Evolutionary conservation across 2,797 vertebrate genomes (phyloP).

Genomic region (Dryobates pubescens): DNA sequence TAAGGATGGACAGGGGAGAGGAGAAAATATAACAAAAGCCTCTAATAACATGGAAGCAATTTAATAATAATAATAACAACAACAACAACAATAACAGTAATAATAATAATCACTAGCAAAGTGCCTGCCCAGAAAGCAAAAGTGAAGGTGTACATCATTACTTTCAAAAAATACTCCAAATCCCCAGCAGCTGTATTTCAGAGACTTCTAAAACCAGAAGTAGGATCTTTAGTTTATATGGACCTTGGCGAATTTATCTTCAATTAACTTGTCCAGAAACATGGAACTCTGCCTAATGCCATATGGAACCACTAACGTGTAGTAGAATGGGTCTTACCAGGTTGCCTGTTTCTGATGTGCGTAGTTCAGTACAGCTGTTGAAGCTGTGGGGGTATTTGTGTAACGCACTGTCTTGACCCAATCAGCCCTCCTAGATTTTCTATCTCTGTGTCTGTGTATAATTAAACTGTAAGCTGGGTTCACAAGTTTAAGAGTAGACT

Average conservation of each 20-base stretch:
- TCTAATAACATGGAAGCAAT: too few species aligned
- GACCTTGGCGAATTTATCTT: not conserved
- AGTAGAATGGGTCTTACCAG: not conserved
- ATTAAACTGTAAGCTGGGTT: not conserved
- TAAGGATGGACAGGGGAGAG: too few species aligned
- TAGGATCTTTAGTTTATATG: not conserved
- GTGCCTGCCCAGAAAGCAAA: too few species aligned
- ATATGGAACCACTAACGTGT: fast-evolving
- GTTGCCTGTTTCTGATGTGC: fast-evolving
- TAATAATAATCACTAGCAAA: too few species aligned
- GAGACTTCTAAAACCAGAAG: not conserved
- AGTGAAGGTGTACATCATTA: not conserved
- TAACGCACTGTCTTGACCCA: not conserved
- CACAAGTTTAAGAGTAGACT: not conserved
- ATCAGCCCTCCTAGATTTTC: not conserved
- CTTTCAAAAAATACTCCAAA: not conserved
- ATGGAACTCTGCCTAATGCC: not conserved
- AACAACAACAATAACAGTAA: too few species aligned
- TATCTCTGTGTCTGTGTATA: not conserved
- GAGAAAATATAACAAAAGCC: too few species aligned
- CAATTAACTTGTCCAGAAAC: not conserved
- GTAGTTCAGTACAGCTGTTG: not conserved
- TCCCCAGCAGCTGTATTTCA: not conserved
- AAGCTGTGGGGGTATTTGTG: not conserved
- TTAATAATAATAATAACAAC: too few species aligned